Evolutionary conservation across 2,888 invertebrate genomes (phyloP).

Genomic region (Dromius quadrimaculatus): DNA sequence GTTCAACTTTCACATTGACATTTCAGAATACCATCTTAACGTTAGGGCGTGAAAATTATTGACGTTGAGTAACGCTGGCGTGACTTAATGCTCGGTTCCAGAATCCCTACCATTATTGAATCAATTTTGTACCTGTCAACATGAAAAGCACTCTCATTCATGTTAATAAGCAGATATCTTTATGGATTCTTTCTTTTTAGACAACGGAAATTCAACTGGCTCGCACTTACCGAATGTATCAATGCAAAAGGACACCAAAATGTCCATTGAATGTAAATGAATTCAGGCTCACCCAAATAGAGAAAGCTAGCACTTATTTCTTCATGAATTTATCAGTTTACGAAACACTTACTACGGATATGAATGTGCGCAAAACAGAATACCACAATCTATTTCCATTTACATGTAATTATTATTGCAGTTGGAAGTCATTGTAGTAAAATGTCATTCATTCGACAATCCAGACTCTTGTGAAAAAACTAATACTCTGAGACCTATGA

Average conservation of each 20-base stretch:
- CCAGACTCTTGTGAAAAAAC: constrained; percentile 17
- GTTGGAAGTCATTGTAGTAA: constrained; percentile 11
- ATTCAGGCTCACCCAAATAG: not conserved
- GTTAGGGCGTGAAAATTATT: no score
- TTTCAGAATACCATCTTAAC: no score
- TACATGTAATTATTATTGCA: not conserved
- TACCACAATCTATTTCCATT: no score
- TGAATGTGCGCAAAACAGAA: no score
- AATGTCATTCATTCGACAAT: not conserved
- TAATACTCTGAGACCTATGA: constrained; percentile 9
- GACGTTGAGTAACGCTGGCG: no score
- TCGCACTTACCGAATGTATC: not conserved
- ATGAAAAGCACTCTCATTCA: no score
- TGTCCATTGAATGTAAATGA: not conserved
- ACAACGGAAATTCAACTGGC: not conserved
- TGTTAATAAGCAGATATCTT: no score
- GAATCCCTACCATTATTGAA: no score
- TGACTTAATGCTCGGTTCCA: no score
- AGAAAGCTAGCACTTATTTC: not conserved
- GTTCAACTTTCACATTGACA: no score
- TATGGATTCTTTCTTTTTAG: not conserved
- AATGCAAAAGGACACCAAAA: not conserved
- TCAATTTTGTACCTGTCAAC: no score
- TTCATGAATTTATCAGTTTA: not conserved
- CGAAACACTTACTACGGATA: not conserved